Evolutionary conservation across 2,888 invertebrate species (phyloP), one percentile per base, ranked within the genome.

Genomic region (Alviniconcha strummeri): DNA sequence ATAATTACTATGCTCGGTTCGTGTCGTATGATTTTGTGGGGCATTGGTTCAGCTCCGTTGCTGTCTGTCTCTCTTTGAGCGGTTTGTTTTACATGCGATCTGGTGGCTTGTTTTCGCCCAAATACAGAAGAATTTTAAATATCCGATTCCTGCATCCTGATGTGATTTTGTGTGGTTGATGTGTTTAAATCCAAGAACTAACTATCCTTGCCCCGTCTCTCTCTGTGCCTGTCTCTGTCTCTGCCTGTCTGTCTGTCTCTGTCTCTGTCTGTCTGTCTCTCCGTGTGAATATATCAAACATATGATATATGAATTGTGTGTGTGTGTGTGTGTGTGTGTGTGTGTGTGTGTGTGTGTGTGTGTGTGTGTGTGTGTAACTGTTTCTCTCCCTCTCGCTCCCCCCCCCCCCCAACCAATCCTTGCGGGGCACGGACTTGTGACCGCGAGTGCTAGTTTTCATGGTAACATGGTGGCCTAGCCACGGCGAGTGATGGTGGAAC

Each of bases 191-290:
- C 11, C 36, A 36, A 11, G n/a, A 19, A 54, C 11, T 4, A 52
- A 54, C 15, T 17, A 15, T 36, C 57, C 19, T n/a, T n/a, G 17
- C 36, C n/a, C 8, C 19, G 13, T 17, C 6, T 76, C 52, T 17
- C 56, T 54, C 52, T 19, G 36, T 64, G 6, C n/a, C 75, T 64
- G 8, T 19, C 8, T 82, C 74, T 81, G 19, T 74, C 72, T 36
- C n/a, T 75, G 74, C 60, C 5, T 82, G 54, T 76, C 11, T 64
- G 52, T 76, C 8, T 76, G 74, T 64, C 17, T 82, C 11, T 82
- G 52, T 82, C 17, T 64, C 9, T 60, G 9, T 60, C 13, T 60
- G 60, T 60, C 60, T 13, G 13, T 60, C 60, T 13, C 2, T 60
- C 60, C 4, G 60, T 60, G 2, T 60, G 4, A 17, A 55, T 76